Percentiles rank a stretch among this genome's conserved stretches.
phyloP scores from a whole-genome alignment of 2,888 invertebrate genomes.

The Aleiodes testaceus region DNA sequence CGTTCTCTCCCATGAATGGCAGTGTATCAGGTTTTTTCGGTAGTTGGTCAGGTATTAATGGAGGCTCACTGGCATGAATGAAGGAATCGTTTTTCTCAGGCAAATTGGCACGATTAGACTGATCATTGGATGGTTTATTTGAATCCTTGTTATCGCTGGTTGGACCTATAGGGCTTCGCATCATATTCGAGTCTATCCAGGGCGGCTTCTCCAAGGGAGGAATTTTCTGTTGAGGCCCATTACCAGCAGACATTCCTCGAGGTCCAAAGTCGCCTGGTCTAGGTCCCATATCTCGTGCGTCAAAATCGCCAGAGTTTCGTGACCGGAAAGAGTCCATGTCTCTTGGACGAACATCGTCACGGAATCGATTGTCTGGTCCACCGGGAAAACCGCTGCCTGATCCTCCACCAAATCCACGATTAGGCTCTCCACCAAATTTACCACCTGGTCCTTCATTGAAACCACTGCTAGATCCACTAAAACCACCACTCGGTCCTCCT shows the following conservation, averaged over 20 bases:
- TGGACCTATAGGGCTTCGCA: slow-evolving; percentile 13
- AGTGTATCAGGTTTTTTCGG: slow-evolving; percentile 58
- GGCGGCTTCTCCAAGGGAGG: slow-evolving; percentile 57
- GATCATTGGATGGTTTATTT: neutral
- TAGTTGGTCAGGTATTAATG: slow-evolving; percentile 3
- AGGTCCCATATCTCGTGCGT: slow-evolving; percentile 33
- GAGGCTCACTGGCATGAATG: slow-evolving; percentile 13
- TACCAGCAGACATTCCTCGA: slow-evolving; percentile 31
- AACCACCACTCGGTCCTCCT: slow-evolving; percentile 30
- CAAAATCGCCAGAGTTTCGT: slow-evolving; percentile 41
- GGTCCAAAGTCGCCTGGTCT: slow-evolving; percentile 44
- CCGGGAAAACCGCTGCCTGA: neutral
- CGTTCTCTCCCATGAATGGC: slow-evolving; percentile 69
- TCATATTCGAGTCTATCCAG: slow-evolving; percentile 55
- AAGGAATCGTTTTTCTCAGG: neutral
- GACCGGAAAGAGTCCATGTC: slow-evolving; percentile 37
- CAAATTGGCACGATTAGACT: neutral
- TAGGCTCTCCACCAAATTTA: slow-evolving; percentile 30
- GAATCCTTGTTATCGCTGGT: slow-evolving; percentile 10
- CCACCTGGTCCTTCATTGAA: slow-evolving; percentile 26
- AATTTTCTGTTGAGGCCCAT: slow-evolving; percentile 31
- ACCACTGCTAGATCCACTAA: slow-evolving; percentile 24
- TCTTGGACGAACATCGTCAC: slow-evolving; percentile 45
- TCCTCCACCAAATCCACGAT: slow-evolving; percentile 6
- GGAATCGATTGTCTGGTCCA: slow-evolving; percentile 37